Percentiles rank a stretch among this genome's conserved stretches.
These are phyloP conservation scores for Ibycter americanus DNA, from an alignment of 2,797 vertebrate genomes.

Conservation along the genomic window DNA sequence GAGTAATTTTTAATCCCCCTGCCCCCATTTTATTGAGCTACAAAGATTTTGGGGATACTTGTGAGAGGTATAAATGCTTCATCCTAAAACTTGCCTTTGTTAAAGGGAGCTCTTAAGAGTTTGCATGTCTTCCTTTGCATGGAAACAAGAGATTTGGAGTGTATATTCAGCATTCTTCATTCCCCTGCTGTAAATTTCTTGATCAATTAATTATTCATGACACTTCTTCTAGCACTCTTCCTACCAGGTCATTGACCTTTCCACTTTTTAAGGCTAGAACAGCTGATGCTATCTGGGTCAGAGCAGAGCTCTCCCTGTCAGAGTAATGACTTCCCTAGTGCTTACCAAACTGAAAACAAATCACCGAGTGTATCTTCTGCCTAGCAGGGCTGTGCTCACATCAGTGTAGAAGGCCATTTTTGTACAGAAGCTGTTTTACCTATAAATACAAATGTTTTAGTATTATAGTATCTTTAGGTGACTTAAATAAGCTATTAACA, in stretches of 20 bases:
- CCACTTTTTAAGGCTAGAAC: neutral
- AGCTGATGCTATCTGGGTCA: neutral
- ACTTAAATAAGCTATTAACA: neutral
- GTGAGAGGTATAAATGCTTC: neutral
- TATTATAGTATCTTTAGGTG: neutral
- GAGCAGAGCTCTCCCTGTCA: neutral
- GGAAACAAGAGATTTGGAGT: neutral
- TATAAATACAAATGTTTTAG: neutral
- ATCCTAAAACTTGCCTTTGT: neutral
- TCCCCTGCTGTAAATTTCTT: neutral
- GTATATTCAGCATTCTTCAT: neutral
- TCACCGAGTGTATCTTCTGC: neutral
- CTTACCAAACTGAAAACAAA: neutral
- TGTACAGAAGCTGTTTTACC: neutral
- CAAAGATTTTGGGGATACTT: neutral
- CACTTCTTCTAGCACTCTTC: neutral
- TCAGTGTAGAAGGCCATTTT: neutral
- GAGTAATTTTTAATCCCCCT: rapidly evolving
- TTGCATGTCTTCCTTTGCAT: neutral
- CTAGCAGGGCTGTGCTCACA: neutral
- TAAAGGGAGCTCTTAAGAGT: neutral
- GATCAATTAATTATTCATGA: neutral
- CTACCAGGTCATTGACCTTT: neutral
- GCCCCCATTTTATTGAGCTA: neutral
- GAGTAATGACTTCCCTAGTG: neutral